These are phyloP conservation scores for Drosophila lacteicornis DNA, from an alignment of 1,140 invertebrate genomes.

Conservation along the genomic window DNA sequence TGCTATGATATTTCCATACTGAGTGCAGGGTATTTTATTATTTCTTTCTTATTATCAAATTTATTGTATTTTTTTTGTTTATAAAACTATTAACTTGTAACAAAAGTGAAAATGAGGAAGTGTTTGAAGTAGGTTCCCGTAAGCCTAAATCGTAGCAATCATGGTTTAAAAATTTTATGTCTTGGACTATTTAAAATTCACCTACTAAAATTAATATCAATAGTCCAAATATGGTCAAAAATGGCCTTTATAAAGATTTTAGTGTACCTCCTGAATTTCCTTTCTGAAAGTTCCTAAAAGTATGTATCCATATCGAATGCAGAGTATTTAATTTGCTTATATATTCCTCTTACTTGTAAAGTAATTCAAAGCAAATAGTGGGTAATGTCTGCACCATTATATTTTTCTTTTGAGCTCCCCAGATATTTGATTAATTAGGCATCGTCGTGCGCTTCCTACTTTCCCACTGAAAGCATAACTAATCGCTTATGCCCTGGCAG, in stretches of 20 bases:
- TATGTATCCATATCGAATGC: background rate
- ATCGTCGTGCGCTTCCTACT: slow-evolving; percentile 9
- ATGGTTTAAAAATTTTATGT: too few species aligned
- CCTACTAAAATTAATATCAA: too few species aligned
- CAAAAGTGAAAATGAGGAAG: too few species aligned
- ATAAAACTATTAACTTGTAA: too few species aligned
- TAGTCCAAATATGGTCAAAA: too few species aligned
- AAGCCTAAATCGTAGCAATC: too few species aligned
- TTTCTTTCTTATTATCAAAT: too few species aligned
- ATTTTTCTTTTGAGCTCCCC: slow-evolving; percentile 5
- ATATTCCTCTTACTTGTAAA: background rate
- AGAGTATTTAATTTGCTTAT: background rate
- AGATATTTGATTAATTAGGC: slow-evolving; percentile 43
- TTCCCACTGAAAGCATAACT: slow-evolving; percentile 39
- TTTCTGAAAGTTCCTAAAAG: background rate
- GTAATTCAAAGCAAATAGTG: background rate
- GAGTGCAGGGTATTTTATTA: background rate
- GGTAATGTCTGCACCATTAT: background rate
- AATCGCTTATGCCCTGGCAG: slow-evolving; percentile 51
- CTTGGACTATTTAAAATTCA: too few species aligned
- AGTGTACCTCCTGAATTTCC: background rate
- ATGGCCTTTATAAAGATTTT: too few species aligned
- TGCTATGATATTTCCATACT: background rate
- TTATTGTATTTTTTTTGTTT: too few species aligned
- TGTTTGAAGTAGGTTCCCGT: too few species aligned